Evolutionary conservation across 1,140 invertebrate species (phyloP).

Genomic region (Ceratitis capitata): DNA sequence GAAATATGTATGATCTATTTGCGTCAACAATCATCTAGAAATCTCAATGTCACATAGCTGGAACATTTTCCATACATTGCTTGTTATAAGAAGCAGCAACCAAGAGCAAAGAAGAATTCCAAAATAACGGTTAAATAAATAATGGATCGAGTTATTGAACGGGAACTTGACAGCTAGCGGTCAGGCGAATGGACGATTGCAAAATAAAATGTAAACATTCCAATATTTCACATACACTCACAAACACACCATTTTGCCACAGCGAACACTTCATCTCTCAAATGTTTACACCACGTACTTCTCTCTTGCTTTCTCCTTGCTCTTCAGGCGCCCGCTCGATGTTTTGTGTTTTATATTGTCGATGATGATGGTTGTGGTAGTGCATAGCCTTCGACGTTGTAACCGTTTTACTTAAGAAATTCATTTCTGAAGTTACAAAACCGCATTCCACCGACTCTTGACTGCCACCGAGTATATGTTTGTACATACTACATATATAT

Average conservation of each 20-base stretch:
- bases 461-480: background rate
- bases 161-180: background rate
- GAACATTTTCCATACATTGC: too few relatives aligned
- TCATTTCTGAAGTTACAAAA: slow-evolving; percentile 60
- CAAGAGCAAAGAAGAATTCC: background rate
- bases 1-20: too few relatives aligned
- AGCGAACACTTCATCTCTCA: too few relatives aligned
- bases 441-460: slow-evolving; percentile 52
- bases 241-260: too few relatives aligned
- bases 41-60: too few relatives aligned
- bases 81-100: background rate
- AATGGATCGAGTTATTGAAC: background rate
- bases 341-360: background rate
- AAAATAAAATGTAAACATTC: background rate
- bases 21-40: too few relatives aligned
- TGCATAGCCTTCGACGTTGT: slow-evolving; percentile 14
- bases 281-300: background rate
- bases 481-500: background rate
- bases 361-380: background rate
- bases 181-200: background rate
- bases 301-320: background rate
- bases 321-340: background rate
- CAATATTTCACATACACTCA: background rate
- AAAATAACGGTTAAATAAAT: background rate
- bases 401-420: slow-evolving; percentile 35